phyloP scores from a whole-genome alignment of 2,113 vertebrate genomes.

The Numida meleagris region DNA sequence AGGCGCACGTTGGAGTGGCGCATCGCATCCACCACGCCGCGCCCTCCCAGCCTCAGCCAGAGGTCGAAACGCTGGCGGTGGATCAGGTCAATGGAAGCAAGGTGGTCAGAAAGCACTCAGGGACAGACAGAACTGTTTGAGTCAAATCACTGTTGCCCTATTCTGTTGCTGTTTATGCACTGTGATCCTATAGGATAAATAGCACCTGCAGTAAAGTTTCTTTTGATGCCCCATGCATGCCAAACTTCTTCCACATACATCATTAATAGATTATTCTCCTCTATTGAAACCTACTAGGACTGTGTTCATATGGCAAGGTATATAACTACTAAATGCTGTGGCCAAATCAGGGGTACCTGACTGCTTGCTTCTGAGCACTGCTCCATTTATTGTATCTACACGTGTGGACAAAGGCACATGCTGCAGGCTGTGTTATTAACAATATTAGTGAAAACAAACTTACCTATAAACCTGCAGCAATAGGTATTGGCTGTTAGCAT shows the following conservation, averaged over 20 bases:
- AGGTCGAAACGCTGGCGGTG: slow-evolving; percentile 91
- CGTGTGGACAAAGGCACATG: slow-evolving; percentile 49
- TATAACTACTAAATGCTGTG: slow-evolving; percentile 62
- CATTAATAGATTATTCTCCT: slow-evolving; percentile 29
- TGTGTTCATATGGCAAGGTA: slow-evolving; percentile 60
- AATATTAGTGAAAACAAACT: background rate
- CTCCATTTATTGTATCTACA: background rate
- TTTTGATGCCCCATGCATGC: slow-evolving; percentile 83
- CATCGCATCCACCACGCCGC: slow-evolving; percentile 88
- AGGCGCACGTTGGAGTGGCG: slow-evolving; percentile 91
- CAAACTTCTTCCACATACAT: slow-evolving; percentile 78
- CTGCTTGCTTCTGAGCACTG: slow-evolving; percentile 78
- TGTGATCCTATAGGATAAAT: slow-evolving; percentile 70
- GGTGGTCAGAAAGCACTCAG: slow-evolving; percentile 89
- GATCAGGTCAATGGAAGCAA: slow-evolving; percentile 91
- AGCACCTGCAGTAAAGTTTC: slow-evolving; percentile 56
- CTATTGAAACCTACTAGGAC: slow-evolving; percentile 5
- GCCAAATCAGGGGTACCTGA: slow-evolving; percentile 79
- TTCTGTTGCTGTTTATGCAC: slow-evolving; percentile 80
- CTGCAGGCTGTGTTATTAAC: slow-evolving; percentile 30
- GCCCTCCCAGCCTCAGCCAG: slow-evolving; percentile 75
- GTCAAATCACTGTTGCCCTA: slow-evolving; percentile 34
- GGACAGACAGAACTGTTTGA: slow-evolving; percentile 95
- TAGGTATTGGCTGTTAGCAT: background rate
- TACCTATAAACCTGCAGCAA: slow-evolving; percentile 52